These are phyloP conservation scores for Trachelus iudaicus DNA, from an alignment of 2,888 invertebrate species.

Conservation along the genomic window DNA sequence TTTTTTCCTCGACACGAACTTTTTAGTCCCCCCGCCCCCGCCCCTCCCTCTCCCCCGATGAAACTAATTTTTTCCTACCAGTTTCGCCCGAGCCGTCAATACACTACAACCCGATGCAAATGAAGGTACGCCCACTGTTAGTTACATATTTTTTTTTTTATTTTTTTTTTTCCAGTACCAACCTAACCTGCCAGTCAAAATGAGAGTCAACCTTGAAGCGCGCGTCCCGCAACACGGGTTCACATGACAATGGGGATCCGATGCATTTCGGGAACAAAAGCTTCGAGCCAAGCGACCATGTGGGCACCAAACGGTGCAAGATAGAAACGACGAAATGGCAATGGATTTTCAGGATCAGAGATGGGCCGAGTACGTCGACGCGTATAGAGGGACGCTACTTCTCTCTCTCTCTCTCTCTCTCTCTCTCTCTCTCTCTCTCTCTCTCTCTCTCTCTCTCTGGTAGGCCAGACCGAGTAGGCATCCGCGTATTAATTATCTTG, in stretches of 20 bases:
- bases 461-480: constrained; percentile 27
- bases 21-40: fast-evolving
- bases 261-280: neutral
- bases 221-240: neutral
- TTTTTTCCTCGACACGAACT: neutral
- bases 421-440: neutral
- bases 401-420: neutral
- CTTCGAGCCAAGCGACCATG: neutral
- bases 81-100: neutral
- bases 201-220: neutral
- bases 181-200: neutral
- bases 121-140: neutral
- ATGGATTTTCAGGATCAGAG: constrained; percentile 3
- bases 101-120: neutral
- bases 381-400: neutral
- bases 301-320: neutral
- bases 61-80: neutral
- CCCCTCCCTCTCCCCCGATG: too few relatives aligned
- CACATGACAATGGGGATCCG: neutral
- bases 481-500: constrained; percentile 59
- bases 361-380: constrained; percentile 17
- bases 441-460: neutral
- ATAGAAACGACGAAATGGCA: constrained; percentile 1
- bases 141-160: neutral
- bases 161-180: neutral